A percentile compares a stretch with the other conserved stretches of the same genome.
Evolutionary conservation across 2,797 vertebrate species (phyloP).

Genomic region (Varecia variegata): DNA sequence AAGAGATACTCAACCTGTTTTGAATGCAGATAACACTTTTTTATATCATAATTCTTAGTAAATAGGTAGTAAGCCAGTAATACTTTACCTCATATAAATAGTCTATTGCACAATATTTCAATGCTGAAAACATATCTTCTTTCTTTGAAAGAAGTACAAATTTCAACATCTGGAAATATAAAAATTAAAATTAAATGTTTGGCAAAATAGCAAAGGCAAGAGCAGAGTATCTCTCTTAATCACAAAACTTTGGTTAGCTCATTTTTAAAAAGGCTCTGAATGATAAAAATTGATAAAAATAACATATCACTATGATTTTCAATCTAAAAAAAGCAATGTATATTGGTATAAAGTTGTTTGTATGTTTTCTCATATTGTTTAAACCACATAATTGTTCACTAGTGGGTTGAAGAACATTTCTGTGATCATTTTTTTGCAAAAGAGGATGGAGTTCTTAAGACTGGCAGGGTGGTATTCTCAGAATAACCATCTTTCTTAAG

Average conservation of each 20-base stretch:
- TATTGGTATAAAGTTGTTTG: not conserved
- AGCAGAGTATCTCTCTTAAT: slow-evolving; percentile 27
- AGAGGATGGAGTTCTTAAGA: not conserved
- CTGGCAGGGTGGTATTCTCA: not conserved
- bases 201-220: not conserved
- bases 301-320: slow-evolving; percentile 31
- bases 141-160: slow-evolving; percentile 61
- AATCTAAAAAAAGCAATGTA: slow-evolving; percentile 41
- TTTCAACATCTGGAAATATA: slow-evolving; percentile 63
- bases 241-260: slow-evolving; percentile 27
- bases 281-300: slow-evolving; percentile 29
- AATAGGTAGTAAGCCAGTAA: slow-evolving; percentile 54
- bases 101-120: slow-evolving; percentile 84
- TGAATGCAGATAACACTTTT: slow-evolving; percentile 40
- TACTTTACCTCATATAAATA: slow-evolving; percentile 86
- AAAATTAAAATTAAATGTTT: slow-evolving; percentile 60
- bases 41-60: slow-evolving; percentile 27
- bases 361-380: slow-evolving; percentile 17
- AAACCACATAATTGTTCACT: not conserved
- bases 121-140: slow-evolving; percentile 82
- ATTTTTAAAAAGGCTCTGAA: slow-evolving; percentile 25
- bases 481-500: not conserved
- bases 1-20: not conserved
- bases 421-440: slow-evolving; percentile 28
- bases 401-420: slow-evolving; percentile 20